Evolutionary conservation across 2,113 vertebrate genomes (phyloP).

Genomic region (Archocentrus centrarchus): DNA sequence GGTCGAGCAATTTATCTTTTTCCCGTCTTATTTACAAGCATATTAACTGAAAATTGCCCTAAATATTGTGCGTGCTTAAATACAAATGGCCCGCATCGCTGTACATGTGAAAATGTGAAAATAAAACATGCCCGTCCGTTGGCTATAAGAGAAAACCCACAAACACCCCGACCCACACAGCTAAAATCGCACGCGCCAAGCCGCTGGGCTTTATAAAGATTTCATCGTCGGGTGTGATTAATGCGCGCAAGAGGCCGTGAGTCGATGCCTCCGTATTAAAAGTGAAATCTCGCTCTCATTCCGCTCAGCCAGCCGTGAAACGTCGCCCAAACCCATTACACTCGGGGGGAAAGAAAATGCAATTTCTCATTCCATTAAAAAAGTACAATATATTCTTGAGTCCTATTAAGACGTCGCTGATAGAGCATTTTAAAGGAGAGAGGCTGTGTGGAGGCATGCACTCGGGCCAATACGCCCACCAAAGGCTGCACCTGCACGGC

Average conservation of each 20-base stretch:
- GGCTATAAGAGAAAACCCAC: neutral
- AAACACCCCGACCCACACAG: slow-evolving; percentile 12
- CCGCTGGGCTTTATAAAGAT: slow-evolving; percentile 88
- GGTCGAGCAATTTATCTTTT: slow-evolving; percentile 22
- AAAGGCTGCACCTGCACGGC: slow-evolving; percentile 68
- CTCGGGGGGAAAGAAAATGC: slow-evolving; percentile 91
- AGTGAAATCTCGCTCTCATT: slow-evolving; percentile 96
- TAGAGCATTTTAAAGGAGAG: slow-evolving; percentile 85
- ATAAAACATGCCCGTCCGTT: slow-evolving; percentile 17
- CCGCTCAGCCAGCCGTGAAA: slow-evolving; percentile 96
- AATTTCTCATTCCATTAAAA: slow-evolving; percentile 98
- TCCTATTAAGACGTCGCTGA: slow-evolving; percentile 98
- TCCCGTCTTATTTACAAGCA: slow-evolving; percentile 40
- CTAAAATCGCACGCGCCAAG: neutral
- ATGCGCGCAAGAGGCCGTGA: slow-evolving; percentile 91
- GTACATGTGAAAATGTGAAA: slow-evolving; percentile 4
- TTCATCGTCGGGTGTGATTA: slow-evolving; percentile 92
- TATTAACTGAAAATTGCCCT: slow-evolving; percentile 28
- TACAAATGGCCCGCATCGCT: slow-evolving; percentile 7
- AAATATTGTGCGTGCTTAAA: neutral
- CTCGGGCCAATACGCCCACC: slow-evolving; percentile 73
- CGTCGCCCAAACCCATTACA: slow-evolving; percentile 94
- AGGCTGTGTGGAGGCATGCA: slow-evolving; percentile 62
- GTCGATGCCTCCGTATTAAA: slow-evolving; percentile 94
- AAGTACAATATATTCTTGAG: slow-evolving; percentile 94